Evolutionary conservation across 2,113 vertebrate genomes (phyloP), one percentile per base, ranked within the genome.

Genomic region (Ifrita kowaldi): DNA sequence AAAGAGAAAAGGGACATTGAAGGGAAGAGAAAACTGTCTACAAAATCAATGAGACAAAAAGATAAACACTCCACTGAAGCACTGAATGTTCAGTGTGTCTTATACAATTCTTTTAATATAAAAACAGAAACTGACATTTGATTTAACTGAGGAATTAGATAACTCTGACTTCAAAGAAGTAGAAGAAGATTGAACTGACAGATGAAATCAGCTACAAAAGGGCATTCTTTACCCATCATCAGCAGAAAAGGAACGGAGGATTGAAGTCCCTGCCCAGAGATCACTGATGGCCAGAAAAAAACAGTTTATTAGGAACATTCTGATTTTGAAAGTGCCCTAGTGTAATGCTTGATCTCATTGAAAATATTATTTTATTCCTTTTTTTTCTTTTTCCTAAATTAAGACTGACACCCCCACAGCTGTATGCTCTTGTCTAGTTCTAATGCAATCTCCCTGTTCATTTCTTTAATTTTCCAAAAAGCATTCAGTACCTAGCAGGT

Each of bases 61-160:
- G 62, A 93, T 88, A 89, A 97, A 91, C 70, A 76, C 37, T 87
- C 23, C 52, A n/a, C 35, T 3, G 28, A 88, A 90, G 73, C 24
- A 62, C 52, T 71, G 76, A 76, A 71, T 84, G 69, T 90, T 78
- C 76, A 44, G 14, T 46, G 24, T 62, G 44, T 80, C 88, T 94
- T 78, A 90, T 15, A 84, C 60, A 78, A 75, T 71, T 68, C 63
- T 90, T 90, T 50, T 42, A 68, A 65, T 63, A 83, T 41, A 87
- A 91, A 92, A 75, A 11, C 77, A 95, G 85, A 56, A 95, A 78
- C 50, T 92, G 90, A 86, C 82, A 86, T 81, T 94, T 92, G 60
- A 90, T 93, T 95, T 93, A 91, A 80, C 79, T 92, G 92, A 94
- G 63, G 81, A 96, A 92, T 96, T 88, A 90, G 85, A 71, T 86